Evolutionary conservation across 2,888 invertebrate genomes (phyloP), one percentile per base, ranked within the genome.

Genomic region (Himalopsyche tibetana): DNA sequence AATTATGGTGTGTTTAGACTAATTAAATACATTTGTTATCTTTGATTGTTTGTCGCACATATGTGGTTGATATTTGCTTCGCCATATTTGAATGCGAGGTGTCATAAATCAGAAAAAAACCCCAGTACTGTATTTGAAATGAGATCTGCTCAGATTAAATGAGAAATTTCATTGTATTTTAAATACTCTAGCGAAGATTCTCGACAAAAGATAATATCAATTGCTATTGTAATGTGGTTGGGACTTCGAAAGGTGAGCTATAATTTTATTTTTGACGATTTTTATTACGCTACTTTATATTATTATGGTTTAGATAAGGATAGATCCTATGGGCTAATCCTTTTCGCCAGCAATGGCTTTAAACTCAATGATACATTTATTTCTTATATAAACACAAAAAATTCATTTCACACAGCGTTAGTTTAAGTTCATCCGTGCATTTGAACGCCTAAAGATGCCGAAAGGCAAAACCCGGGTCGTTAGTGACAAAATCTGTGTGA

Each of bases 121-220:
- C 63, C 19, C 19, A 63, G 63, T 19, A 12, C 28, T 63, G 63
- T 63, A 28, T 19, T 19, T 63, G 19, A 63, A 63, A 63, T 63
- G 19, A 63, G 63, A 63, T 63, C 63, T 19, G 63, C 11, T 63
- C 15, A 19, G 63, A 63, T 63, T 19, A 63, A 63, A 63, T 63
- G 19, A 63, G 63, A 63, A 63, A 19, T 63, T 63, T 63, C 19
- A 63, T 19, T 19, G 63, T 63, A 28, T 19, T 63, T 19, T 63
- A 19, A 19, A 63, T 63, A 63, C 0, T 8, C 0, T 19, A 8
- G 19, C 19, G 3, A 63, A 19, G 63, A 63, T 63, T 63, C 63
- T 63, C 63, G 63, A 19, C 63, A 28, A 63, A 63, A 63, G 63
- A 63, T 63, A 19, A 63, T 63, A 63, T 63, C 63, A 63, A 63